Percentiles rank a stretch among this genome's conserved stretches.
phyloP scores from a whole-genome alignment of 2,113 vertebrate genomes.

The Acrocephalus kingi region DNA sequence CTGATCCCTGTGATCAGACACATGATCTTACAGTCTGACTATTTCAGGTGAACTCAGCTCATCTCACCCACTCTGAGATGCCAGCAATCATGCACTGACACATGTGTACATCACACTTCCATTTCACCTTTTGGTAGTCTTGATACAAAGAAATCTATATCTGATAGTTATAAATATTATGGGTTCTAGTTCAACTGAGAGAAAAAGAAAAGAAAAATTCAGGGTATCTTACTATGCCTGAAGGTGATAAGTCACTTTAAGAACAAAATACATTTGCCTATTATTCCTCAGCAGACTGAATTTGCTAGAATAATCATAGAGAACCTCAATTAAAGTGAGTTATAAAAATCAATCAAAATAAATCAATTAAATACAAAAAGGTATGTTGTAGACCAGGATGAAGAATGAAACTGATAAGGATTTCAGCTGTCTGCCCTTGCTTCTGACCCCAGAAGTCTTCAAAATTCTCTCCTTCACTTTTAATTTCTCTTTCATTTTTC shows the following conservation, averaged over 20 bases:
- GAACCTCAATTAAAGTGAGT: not conserved
- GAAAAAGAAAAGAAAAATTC: not conserved
- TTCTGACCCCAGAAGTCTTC: not conserved
- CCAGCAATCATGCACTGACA: not conserved
- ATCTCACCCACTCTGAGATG: not conserved
- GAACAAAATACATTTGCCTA: not conserved
- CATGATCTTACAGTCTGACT: accelerated
- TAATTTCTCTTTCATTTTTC: conserved; percentile 22
- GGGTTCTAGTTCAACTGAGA: not conserved
- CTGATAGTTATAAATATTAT: not conserved
- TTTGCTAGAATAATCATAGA: not conserved
- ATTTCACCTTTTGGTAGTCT: not conserved
- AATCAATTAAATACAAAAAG: not conserved
- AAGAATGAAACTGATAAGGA: not conserved
- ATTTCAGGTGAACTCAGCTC: not conserved
- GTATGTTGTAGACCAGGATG: not conserved
- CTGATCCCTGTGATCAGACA: not conserved
- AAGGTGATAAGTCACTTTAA: not conserved
- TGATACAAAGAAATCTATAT: not conserved
- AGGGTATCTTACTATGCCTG: not conserved
- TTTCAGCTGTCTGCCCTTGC: not conserved
- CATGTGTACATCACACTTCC: not conserved
- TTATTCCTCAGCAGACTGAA: not conserved
- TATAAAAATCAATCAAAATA: not conserved
- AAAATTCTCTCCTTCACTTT: not conserved